Evolutionary conservation across 2,113 vertebrate genomes (phyloP).

Genomic region (Colistium nudipinnis): DNA sequence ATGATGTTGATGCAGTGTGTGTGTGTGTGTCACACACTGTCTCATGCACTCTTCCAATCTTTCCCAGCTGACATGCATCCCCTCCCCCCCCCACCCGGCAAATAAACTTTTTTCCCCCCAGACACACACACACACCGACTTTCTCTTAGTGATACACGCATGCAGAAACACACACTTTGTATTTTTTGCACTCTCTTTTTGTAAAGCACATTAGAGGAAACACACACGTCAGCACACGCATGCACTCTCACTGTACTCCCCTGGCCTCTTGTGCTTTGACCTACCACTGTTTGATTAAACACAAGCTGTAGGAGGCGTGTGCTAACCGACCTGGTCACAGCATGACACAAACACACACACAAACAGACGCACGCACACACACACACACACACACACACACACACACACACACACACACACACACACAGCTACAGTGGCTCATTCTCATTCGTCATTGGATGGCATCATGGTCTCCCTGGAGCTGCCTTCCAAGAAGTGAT

Average conservation of each 20-base stretch:
- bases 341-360: constrained; percentile 2
- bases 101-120: neutral
- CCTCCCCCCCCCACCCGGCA: too few species aligned
- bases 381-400: constrained; percentile 28
- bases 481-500: constrained; percentile 70
- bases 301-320: constrained; percentile 52
- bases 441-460: constrained; percentile 59
- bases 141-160: neutral
- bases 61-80: too few species aligned
- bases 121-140: neutral
- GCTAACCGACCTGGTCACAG: constrained; percentile 60
- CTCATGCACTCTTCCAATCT: neutral
- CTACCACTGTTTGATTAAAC: constrained; percentile 66
- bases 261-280: constrained; percentile 37
- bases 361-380: constrained; percentile 1
- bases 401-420: constrained; percentile 28
- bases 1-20: too few species aligned
- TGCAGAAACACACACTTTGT: neutral
- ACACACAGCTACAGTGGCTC: constrained; percentile 30
- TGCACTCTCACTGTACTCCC: constrained; percentile 30
- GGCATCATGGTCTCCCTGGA: constrained; percentile 60
- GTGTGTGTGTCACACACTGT: too few species aligned
- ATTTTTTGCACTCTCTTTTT: neutral
- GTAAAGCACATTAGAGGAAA: neutral
- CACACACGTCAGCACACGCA: constrained; percentile 15